Evolutionary conservation across 2,888 invertebrate species (phyloP).

Genomic region (Caenorhabditis sulstoni): DNA sequence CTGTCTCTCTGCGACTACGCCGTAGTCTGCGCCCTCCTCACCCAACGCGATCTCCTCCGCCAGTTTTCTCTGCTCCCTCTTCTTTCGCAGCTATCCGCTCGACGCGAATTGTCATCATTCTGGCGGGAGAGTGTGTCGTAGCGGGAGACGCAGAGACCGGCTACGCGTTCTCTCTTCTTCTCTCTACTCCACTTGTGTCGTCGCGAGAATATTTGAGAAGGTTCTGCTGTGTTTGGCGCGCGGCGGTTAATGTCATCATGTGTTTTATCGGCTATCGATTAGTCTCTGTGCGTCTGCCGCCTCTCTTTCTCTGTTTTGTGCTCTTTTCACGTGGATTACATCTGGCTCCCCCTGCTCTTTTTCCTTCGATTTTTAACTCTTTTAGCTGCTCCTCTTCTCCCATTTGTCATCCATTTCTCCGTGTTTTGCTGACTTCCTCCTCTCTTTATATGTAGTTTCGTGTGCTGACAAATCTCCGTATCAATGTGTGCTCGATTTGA

Average conservation of each 20-base stretch:
- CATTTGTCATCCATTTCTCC: slow-evolving; percentile 31
- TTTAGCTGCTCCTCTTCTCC: too few relatives aligned
- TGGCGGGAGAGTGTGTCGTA: neutral
- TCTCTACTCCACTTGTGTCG: too few relatives aligned
- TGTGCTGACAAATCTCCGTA: slow-evolving; percentile 25
- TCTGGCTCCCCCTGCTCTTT: neutral
- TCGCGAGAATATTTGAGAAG: slow-evolving; percentile 28
- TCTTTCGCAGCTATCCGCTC: slow-evolving; percentile 21
- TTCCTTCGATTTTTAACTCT: slow-evolving; percentile 4
- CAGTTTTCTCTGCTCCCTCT: neutral
- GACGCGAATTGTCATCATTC: slow-evolving; percentile 44
- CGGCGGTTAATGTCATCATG: slow-evolving; percentile 33
- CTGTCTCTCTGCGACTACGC: slow-evolving; percentile 24
- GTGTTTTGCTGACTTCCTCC: slow-evolving; percentile 27
- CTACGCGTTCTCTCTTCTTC: slow-evolving; percentile 24
- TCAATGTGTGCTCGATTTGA: neutral
- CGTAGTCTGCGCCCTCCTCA: slow-evolving; percentile 19
- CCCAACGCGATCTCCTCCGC: neutral
- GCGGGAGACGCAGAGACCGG: slow-evolving; percentile 21
- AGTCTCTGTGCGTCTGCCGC: neutral
- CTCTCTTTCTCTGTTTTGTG: neutral
- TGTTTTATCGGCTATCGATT: slow-evolving; percentile 37
- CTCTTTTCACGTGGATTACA: too few relatives aligned
- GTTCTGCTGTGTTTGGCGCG: slow-evolving; percentile 6
- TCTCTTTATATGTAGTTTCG: slow-evolving; percentile 22